These are phyloP conservation scores for Pelecanus crispus DNA, from an alignment of 2,113 vertebrate species.

Conservation along the genomic window DNA sequence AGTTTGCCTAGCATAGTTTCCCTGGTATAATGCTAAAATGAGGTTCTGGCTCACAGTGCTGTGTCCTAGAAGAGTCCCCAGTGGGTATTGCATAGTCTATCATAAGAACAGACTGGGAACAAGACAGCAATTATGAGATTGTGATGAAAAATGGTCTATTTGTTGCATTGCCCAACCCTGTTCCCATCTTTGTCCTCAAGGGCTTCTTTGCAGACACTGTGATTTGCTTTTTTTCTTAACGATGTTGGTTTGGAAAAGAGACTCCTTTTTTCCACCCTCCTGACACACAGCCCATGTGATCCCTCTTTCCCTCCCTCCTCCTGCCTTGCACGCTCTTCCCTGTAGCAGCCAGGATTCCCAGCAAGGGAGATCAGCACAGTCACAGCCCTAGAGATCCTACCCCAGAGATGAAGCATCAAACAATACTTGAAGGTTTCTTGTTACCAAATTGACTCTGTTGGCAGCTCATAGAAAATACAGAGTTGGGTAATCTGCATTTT, in stretches of 20 bases:
- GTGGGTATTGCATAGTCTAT: neutral
- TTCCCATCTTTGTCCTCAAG: constrained; percentile 34
- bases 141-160: constrained; percentile 44
- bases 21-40: neutral
- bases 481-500: neutral
- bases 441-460: neutral
- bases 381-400: neutral
- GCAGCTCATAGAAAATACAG: neutral
- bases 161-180: constrained; percentile 13
- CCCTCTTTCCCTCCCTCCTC: neutral
- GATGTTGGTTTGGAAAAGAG: neutral
- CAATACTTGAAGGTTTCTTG: neutral
- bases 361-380: neutral
- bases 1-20: neutral
- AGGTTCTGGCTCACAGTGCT: neutral
- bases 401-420: neutral
- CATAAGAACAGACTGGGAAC: neutral
- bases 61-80: neutral
- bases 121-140: constrained; percentile 30
- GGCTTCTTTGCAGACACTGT: neutral
- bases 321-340: neutral
- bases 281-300: neutral
- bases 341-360: neutral
- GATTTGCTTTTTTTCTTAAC: neutral
- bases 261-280: neutral